Base-by-base conservation (phyloP, 2,113 vertebrate species). In the Beaufortia kweichowensis region DNA sequence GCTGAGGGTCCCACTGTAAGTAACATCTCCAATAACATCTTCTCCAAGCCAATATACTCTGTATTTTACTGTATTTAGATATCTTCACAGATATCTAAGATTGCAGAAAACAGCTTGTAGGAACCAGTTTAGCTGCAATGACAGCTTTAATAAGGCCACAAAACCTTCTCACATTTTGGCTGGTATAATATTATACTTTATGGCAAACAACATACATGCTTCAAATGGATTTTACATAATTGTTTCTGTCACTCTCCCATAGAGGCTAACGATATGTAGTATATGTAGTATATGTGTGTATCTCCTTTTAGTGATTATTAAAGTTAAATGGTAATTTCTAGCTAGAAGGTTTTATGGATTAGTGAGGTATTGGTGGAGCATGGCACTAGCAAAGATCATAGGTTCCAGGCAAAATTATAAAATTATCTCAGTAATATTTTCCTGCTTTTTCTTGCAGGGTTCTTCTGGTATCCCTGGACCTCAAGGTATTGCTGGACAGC, bases 401-500 rank as follows among this genome's bases (percentile, higher is more conserved):
- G 33, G 33, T 35, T 35, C 33, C 33, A 35, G 33, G 33, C 33
- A 35, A 35, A n/a, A n/a, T n/a, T n/a, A n/a, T n/a, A 26, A 61
- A 33, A 21, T 67, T 21, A 63, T 10, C 3, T 46, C 4, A 67
- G 15, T 71, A 24, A 63, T 50, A 23, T 19, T 28, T 48, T 10
- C 43, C 6, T 33, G n/a, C 19, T 19, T 3, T 78, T 77, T 26
- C 56, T 67, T 84, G 6, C 85, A 98, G 96, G 97, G 97, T 0
- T 17, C 90, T 43, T 17, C 95, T 4, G 97, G 97, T 83, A 87
- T 92, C 0, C 93, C 97, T 5, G 97, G 97, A 90, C 94, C 96
- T 89, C 90, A 92, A 78, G 97, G 97, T 92, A 92, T 99, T 69
- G 85, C 90, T 63, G 97, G 97, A 86, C 85, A 89, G 50, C 96